phyloP scores from a whole-genome alignment of 2,797 vertebrate species.

The Enteromius viviparus region DNA sequence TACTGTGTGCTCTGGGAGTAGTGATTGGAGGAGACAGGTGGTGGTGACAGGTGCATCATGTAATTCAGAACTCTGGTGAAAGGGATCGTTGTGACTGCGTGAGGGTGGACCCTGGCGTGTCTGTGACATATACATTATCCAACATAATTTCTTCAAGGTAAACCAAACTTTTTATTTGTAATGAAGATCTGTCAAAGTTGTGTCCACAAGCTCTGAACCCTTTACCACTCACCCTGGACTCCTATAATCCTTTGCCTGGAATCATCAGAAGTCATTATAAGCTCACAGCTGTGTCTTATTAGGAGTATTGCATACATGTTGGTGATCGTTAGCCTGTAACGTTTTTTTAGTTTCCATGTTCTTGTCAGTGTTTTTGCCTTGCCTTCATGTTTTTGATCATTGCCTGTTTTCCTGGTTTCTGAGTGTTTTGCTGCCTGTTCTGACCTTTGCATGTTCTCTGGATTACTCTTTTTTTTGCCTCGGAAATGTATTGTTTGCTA shows the following conservation, averaged over 20 bases:
- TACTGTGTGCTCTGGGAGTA: no score
- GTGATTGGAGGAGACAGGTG: no score
- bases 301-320: not conserved
- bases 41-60: no score
- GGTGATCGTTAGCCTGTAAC: not conserved
- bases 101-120: no score
- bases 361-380: not conserved
- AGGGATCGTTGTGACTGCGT: no score
- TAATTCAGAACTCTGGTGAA: no score
- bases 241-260: no score
- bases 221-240: no score
- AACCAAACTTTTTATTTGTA: not conserved
- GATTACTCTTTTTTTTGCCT: not conserved
- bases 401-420: not conserved
- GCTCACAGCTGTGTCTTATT: no score
- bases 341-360: not conserved
- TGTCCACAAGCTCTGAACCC: no score
- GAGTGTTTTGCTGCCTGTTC: not conserved
- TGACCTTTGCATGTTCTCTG: not conserved
- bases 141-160: not conserved
- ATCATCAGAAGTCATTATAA: no score
- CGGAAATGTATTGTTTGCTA: not conserved
- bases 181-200: not conserved
- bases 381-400: no score
- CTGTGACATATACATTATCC: not conserved